Percentiles rank a stretch among this genome's conserved stretches.
Conservation (phyloP, 2,797 vertebrate species). For the Tokudaia tokunoshimensis region DNA sequence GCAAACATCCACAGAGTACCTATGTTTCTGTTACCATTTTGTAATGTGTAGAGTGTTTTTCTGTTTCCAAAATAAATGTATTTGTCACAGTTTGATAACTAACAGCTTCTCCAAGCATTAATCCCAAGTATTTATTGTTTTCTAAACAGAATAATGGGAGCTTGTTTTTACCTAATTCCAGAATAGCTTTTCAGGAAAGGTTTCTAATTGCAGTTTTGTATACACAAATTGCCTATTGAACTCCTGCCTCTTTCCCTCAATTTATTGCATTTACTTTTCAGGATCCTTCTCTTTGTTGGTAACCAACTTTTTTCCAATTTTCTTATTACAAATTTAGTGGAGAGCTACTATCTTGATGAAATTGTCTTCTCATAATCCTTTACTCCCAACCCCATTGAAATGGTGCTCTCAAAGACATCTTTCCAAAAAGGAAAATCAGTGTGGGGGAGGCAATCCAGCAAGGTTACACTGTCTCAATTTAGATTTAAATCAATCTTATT, state of each 20-base stretch:
- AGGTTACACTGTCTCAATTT: background rate
- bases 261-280: background rate
- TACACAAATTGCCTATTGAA: background rate
- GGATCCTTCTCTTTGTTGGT: background rate
- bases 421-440: background rate
- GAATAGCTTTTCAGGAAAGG: background rate
- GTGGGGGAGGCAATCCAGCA: background rate
- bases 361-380: accelerated
- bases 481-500: background rate
- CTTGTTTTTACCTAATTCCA: background rate
- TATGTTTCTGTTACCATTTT: background rate
- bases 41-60: background rate
- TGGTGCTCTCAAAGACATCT: background rate
- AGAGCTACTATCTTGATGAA: background rate
- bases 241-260: background rate
- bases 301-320: background rate
- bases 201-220: background rate
- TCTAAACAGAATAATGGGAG: background rate
- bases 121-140: background rate
- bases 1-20: background rate
- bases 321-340: background rate
- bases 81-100: background rate
- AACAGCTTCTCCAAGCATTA: background rate
- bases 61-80: background rate
- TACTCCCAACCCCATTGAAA: background rate